Conservation (phyloP, 1,140 invertebrate genomes). For the Thereuonema tuberculata region DNA sequence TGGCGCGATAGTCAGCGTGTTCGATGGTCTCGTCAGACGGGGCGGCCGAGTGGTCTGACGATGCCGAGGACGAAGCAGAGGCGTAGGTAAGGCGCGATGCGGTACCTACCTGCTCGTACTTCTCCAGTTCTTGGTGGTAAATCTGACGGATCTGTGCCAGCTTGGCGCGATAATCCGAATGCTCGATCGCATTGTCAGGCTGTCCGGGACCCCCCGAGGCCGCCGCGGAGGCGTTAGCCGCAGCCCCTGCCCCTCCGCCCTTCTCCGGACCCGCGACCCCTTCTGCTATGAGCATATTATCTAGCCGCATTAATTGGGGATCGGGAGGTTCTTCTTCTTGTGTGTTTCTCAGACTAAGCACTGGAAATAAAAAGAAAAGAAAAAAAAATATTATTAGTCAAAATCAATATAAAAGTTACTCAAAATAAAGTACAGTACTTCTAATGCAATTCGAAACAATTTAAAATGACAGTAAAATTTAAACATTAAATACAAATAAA, state of each 20-base stretch:
- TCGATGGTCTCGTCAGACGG: conserved; percentile 9
- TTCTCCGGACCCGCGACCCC: conserved; percentile 97
- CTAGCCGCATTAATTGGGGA: conserved; percentile 94
- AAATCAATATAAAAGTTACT: neutral
- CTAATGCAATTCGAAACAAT: too few species aligned
- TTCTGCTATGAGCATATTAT: conserved; percentile 99
- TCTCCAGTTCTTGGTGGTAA: conserved; percentile 97
- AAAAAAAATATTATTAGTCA: too few species aligned
- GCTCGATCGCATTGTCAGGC: conserved; percentile 93
- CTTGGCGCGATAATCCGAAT: conserved; percentile 97
- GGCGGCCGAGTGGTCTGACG: conserved; percentile 8
- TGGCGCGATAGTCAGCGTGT: conserved; percentile 10
- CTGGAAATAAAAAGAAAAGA: conserved; percentile 40
- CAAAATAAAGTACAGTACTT: too few species aligned
- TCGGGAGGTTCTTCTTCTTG: conserved; percentile 98
- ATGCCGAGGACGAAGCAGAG: conserved; percentile 9
- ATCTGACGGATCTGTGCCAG: conserved; percentile 98
- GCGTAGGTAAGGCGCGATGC: conserved; percentile 11
- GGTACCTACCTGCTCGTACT: conserved; percentile 78
- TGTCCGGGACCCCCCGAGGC: conserved; percentile 49
- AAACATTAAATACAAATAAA: too few species aligned
- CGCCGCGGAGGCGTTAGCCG: conserved; percentile 77
- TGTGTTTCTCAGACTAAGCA: conserved; percentile 85
- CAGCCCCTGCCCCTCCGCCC: conserved; percentile 78
- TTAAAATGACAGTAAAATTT: too few species aligned